Base-by-base conservation (phyloP, 35 echinoderm and acorn worm genomes). In the Ophiothrix spiculata region DNA sequence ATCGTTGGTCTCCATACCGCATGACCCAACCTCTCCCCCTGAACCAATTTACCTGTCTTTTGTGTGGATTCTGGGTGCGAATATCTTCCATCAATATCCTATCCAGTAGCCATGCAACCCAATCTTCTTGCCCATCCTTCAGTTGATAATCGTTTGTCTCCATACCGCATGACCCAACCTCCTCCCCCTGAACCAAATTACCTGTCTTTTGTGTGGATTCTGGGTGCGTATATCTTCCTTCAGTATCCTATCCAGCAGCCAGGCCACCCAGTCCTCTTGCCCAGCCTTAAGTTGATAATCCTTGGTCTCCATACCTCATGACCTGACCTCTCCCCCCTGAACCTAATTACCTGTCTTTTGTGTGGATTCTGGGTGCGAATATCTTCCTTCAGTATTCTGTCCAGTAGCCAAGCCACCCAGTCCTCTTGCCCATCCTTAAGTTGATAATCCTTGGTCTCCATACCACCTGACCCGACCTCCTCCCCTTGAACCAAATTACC, bases 151-250 rank as follows among this genome's bases (percentile, higher is more conserved):
- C n/a, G n/a, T n/a, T n/a, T n/a, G n/a, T n/a, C n/a, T n/a, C n/a
- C n/a, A n/a, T n/a, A n/a, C n/a, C n/a, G n/a, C n/a, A n/a, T n/a
- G n/a, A n/a, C n/a, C n/a, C n/a, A n/a, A n/a, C n/a, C n/a, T n/a
- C n/a, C 82, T n/a, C n/a, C n/a, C n/a, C n/a, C n/a, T n/a, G n/a
- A n/a, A 84, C 29, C 12, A 28, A 74, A 84, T 16, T 56, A 97
- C 95, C 91, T 93, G n/a, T 87, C 89, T 90, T 74, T 91, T 93
- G 83, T 99, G 96, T 0, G 89, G 96, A 56, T 94, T 93, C 36
- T 93, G 92, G 75, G 78, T 94, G n/a, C 35, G 82, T 31, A 94
- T 84, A 77, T 94, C 78, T 78, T 84, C 80, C 37, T 78, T 13
- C 85, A 98, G 83, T 28, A 99, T 82, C 45, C 78, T 87, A 31